A percentile compares a stretch with the other conserved stretches of the same genome.
Evolutionary conservation across 2,888 invertebrate genomes (phyloP).

Genomic region (Apoderus coryli): DNA sequence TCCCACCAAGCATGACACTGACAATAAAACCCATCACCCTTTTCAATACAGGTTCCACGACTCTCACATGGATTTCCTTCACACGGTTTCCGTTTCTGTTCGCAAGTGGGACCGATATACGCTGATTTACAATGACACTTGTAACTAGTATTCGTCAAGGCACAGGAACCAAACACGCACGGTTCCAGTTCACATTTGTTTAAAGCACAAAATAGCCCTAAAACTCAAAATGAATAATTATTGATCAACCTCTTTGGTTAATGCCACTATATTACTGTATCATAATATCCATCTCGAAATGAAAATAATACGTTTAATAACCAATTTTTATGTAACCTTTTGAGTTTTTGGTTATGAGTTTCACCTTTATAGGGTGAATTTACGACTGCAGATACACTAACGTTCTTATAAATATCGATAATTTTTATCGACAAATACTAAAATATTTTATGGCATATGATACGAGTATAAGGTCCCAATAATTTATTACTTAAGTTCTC

Average conservation of each 20-base stretch:
- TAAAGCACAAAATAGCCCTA: conserved; percentile 62
- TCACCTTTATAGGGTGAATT: no score
- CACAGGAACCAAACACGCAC: conserved; percentile 51
- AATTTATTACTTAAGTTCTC: no score
- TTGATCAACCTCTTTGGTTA: background rate
- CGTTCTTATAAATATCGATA: no score
- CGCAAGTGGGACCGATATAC: conserved; percentile 52
- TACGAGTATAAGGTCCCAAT: no score
- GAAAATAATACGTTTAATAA: no score
- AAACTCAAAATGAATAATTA: conserved; percentile 12
- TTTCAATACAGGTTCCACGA: conserved; percentile 56
- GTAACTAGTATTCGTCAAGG: conserved; percentile 35
- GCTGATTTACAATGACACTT: conserved; percentile 53
- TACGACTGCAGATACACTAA: no score
- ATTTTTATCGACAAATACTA: no score
- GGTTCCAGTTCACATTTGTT: conserved; percentile 61
- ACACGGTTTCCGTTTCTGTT: conserved; percentile 53
- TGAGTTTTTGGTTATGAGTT: no score
- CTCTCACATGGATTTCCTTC: conserved; percentile 59
- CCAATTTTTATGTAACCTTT: no score
- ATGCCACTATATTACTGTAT: no score
- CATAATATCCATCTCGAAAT: no score
- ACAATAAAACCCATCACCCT: conserved; percentile 51
- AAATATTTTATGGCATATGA: no score
- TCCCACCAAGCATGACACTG: conserved; percentile 53